These are phyloP conservation scores for Delphinapterus leucas DNA, from an alignment of 2,113 vertebrate genomes.

Conservation along the genomic window DNA sequence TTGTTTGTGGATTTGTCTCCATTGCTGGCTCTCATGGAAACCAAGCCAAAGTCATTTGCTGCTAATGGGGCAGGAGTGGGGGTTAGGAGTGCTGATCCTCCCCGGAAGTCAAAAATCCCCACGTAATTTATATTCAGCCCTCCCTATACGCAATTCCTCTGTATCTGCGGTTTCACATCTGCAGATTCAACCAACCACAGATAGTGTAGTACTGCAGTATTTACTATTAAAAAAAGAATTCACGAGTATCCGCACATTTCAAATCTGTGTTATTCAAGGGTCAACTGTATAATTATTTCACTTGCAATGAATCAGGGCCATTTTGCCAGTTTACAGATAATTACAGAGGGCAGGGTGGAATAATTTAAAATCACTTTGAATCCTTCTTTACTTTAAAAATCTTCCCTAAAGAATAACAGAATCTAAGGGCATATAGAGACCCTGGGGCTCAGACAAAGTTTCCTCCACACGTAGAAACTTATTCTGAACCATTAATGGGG, in stretches of 20 bases:
- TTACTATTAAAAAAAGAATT: background rate
- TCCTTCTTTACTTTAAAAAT: slow-evolving; percentile 20
- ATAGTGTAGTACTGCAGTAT: background rate
- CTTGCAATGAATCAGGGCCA: background rate
- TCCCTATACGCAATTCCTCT: background rate
- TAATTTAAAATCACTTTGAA: slow-evolving; percentile 34
- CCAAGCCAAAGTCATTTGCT: background rate
- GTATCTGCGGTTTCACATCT: background rate
- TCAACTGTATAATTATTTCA: background rate
- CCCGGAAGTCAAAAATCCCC: background rate
- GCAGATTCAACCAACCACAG: background rate
- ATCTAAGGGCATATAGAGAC: background rate
- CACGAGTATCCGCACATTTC: background rate
- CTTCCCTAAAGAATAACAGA: background rate
- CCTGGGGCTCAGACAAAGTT: background rate
- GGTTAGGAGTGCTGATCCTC: background rate
- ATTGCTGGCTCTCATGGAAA: background rate
- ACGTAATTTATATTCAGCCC: background rate
- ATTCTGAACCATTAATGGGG: background rate
- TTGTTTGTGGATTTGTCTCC: background rate
- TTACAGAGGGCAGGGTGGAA: background rate
- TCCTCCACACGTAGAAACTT: background rate
- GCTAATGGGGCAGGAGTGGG: too few species aligned
- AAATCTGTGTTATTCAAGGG: background rate
- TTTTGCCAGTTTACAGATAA: background rate